A percentile compares a stretch with the other conserved stretches of the same genome.
These are phyloP conservation scores for Orycteropus afer DNA, from an alignment of 2,113 vertebrate genomes.

Conservation along the genomic window DNA sequence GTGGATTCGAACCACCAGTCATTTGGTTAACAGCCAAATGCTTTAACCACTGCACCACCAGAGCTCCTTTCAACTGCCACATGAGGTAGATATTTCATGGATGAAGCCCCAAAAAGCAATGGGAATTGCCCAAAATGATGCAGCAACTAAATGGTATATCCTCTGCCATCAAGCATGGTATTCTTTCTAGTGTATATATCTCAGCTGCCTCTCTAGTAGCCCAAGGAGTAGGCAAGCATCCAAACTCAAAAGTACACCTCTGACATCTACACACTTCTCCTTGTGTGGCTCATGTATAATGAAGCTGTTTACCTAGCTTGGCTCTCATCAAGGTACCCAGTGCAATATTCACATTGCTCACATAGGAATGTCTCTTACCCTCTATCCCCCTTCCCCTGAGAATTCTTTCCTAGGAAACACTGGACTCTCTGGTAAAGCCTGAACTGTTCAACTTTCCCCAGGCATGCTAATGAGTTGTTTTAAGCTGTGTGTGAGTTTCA, in stretches of 20 bases:
- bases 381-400: not conserved
- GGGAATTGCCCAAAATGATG: not conserved
- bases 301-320: not conserved
- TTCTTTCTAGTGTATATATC: conserved; percentile 19
- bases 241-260: not conserved
- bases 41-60: too few relatives aligned
- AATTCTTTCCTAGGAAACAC: conserved; percentile 43
- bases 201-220: not conserved
- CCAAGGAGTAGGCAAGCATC: not conserved
- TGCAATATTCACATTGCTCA: not conserved
- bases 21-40: too few relatives aligned
- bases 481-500: not conserved
- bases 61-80: not conserved
- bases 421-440: conserved; percentile 25
- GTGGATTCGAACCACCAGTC: too few relatives aligned
- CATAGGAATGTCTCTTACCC: not conserved
- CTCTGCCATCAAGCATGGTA: not conserved
- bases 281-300: not conserved
- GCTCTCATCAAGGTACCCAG: not conserved
- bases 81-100: not conserved
- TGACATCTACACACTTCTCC: not conserved
- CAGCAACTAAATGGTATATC: not conserved
- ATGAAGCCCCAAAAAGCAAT: not conserved
- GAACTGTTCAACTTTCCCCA: not conserved
- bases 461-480: conserved; percentile 12